phyloP scores from a whole-genome alignment of 2,888 invertebrate species.

The Empis livida region DNA sequence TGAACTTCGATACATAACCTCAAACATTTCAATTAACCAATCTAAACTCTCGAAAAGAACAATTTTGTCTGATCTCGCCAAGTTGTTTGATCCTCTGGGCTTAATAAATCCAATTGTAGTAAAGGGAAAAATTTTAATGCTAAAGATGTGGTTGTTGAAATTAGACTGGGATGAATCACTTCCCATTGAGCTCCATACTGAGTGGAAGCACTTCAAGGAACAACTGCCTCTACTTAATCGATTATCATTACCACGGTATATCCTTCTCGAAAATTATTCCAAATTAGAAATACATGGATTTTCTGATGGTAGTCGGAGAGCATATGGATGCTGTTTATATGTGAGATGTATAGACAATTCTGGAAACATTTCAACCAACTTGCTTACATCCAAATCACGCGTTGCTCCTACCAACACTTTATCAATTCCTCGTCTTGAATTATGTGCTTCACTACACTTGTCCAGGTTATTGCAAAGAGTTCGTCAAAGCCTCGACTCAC shows the following conservation, averaged over 20 bases:
- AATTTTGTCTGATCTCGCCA: conserved; percentile 6
- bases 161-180: conserved; percentile 9
- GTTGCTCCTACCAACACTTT: not conserved
- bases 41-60: conserved; percentile 5
- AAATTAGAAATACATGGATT: not conserved
- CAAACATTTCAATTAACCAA: not conserved
- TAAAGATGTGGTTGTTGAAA: conserved; percentile 9
- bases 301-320: not conserved
- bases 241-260: too few species aligned
- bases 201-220: not conserved
- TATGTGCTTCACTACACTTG: not conserved
- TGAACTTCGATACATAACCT: not conserved
- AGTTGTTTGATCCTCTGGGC: conserved; percentile 11
- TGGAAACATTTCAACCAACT: not conserved
- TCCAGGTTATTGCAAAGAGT: not conserved
- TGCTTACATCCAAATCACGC: not conserved
- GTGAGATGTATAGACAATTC: not conserved
- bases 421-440: not conserved
- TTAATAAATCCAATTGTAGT: conserved; percentile 10
- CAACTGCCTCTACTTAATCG: too few species aligned
- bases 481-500: not conserved
- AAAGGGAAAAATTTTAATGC: conserved; percentile 9
- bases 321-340: not conserved
- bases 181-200: conserved; percentile 5
- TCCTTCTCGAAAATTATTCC: too few species aligned